phyloP scores from a whole-genome alignment of 2,113 vertebrate genomes.

The Peromyscus polionotus region DNA sequence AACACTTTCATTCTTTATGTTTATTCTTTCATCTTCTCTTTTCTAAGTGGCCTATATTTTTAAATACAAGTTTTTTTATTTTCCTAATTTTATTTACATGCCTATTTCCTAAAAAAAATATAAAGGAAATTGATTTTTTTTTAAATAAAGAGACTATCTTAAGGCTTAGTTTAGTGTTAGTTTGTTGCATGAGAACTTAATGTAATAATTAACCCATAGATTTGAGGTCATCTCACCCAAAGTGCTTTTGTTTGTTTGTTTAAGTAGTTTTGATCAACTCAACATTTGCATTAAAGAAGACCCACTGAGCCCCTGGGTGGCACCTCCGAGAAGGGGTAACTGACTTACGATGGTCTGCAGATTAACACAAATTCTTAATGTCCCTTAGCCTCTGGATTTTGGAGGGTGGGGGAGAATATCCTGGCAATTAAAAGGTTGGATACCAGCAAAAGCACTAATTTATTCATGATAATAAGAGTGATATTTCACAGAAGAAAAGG shows the following conservation, averaged over 20 bases:
- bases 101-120: constrained; percentile 33
- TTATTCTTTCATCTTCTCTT: background rate
- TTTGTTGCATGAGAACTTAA: constrained; percentile 5
- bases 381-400: background rate
- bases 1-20: background rate
- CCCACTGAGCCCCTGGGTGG: background rate
- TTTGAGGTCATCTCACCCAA: background rate
- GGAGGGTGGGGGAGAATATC: background rate
- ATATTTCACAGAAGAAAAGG: background rate
- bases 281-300: background rate
- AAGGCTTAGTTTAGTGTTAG: background rate
- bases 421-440: background rate
- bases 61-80: constrained; percentile 2
- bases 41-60: constrained; percentile 30
- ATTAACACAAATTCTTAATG: constrained; percentile 17
- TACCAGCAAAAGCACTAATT: background rate
- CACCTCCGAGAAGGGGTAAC: background rate
- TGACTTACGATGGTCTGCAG: background rate
- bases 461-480: background rate
- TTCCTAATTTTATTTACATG: constrained; percentile 35
- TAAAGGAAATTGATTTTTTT: background rate
- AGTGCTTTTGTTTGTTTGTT: background rate
- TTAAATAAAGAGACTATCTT: background rate
- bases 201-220: background rate
- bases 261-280: background rate